phyloP scores from a whole-genome alignment of 1,140 invertebrate species.

The Teleopsis dalmanni region DNA sequence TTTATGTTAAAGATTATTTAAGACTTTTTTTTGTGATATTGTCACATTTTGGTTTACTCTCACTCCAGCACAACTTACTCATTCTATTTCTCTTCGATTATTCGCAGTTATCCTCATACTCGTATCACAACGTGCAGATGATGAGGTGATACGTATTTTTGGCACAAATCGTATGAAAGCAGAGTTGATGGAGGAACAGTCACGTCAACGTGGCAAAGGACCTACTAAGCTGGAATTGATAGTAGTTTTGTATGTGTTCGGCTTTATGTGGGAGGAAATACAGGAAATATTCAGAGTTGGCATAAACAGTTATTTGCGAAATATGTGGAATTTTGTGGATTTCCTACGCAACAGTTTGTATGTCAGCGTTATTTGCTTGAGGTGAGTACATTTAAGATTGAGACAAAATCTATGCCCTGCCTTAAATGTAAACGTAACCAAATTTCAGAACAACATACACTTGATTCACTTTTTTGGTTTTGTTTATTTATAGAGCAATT shows the following conservation, averaged over 20 bases:
- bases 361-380: conserved; percentile 65
- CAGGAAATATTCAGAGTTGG: conserved; percentile 82
- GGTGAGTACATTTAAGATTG: conserved; percentile 45
- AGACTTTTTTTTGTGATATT: not conserved
- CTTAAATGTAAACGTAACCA: not conserved
- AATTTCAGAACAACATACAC: not conserved
- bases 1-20: not conserved
- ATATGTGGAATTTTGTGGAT: conserved; percentile 96
- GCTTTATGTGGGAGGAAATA: conserved; percentile 87
- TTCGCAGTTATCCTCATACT: conserved; percentile 69
- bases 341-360: conserved; percentile 84
- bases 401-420: not conserved
- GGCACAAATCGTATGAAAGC: conserved; percentile 58
- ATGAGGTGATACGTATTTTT: conserved; percentile 62
- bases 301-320: conserved; percentile 71
- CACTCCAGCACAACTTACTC: not conserved
- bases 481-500: conserved; percentile 44
- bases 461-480: not conserved
- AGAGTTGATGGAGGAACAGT: conserved; percentile 52
- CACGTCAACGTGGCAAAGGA: conserved; percentile 66
- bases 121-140: conserved; percentile 78
- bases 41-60: not conserved
- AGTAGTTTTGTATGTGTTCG: conserved; percentile 69
- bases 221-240: conserved; percentile 71
- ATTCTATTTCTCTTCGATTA: not conserved